These are phyloP conservation scores for Platycercus adscitus DNA, from an alignment of 2,113 vertebrate species.

Conservation along the genomic window DNA sequence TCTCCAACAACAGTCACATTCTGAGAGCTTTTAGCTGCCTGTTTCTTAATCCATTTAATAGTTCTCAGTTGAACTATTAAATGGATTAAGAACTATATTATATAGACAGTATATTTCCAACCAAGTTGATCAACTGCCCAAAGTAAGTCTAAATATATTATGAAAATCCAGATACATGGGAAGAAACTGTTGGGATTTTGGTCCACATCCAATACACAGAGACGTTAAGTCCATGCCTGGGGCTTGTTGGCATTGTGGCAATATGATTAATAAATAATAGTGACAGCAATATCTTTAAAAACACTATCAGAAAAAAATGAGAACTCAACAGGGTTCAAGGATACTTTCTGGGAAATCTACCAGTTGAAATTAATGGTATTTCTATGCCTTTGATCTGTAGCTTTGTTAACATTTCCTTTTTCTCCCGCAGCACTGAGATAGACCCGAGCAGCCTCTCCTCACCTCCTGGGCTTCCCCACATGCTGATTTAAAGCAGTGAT, in stretches of 20 bases:
- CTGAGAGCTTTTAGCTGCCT: too few species aligned
- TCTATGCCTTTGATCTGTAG: background rate
- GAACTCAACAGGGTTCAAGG: background rate
- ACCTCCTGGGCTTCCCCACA: background rate
- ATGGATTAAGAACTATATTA: too few species aligned
- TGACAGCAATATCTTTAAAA: background rate
- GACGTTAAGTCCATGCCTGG: background rate
- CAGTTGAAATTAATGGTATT: background rate
- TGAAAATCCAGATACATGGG: background rate
- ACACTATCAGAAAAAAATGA: rapidly evolving
- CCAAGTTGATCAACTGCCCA: background rate
- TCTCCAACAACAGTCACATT: too few species aligned
- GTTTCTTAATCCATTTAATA: too few species aligned
- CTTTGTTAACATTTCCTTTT: background rate
- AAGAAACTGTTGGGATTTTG: background rate
- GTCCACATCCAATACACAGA: background rate
- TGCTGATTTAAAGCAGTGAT: background rate
- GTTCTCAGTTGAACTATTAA: too few species aligned
- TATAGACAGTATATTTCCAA: background rate
- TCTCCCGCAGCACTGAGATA: background rate
- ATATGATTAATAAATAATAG: background rate
- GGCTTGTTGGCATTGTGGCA: background rate
- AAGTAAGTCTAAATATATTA: constrained; percentile 1
- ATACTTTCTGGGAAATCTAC: background rate
- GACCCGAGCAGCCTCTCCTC: background rate